Conservation (phyloP, 2,888 invertebrate genomes). For the Lamproptera curius region DNA sequence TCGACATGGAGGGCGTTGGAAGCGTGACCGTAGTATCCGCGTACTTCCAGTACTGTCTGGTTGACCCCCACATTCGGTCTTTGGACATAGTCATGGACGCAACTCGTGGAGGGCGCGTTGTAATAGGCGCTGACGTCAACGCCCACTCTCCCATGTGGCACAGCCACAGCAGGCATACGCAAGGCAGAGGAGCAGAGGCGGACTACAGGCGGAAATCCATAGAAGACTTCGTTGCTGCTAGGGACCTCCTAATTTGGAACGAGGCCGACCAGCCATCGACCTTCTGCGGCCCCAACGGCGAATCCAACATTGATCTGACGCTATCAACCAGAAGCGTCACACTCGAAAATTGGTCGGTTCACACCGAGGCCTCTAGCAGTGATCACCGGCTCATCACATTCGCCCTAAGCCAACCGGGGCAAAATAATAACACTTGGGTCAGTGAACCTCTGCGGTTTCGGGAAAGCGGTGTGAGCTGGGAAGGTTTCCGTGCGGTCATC, state of each 20-base stretch:
- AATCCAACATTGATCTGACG: constrained; percentile 22
- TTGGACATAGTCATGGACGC: too few species aligned
- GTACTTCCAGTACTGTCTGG: not conserved
- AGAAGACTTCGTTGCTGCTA: constrained; percentile 19
- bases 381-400: constrained; percentile 28
- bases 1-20: not conserved
- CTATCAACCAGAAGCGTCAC: constrained; percentile 1
- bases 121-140: too few species aligned
- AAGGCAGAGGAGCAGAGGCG: constrained; percentile 16
- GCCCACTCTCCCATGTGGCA: constrained; percentile 24
- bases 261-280: constrained; percentile 13
- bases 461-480: constrained; percentile 6
- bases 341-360: constrained; percentile 7
- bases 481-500: not conserved
- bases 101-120: too few species aligned
- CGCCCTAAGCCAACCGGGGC: not conserved
- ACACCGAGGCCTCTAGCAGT: constrained; percentile 19
- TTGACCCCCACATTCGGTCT: not conserved
- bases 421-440: not conserved
- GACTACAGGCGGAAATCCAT: constrained; percentile 11
- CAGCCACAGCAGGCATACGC: constrained; percentile 9
- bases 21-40: not conserved
- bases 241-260: constrained; percentile 12
- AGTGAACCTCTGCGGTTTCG: not conserved
- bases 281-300: constrained; percentile 16